A percentile compares a stretch with the other conserved stretches of the same genome.
phyloP scores from a whole-genome alignment of 2,113 vertebrate species.

The Cichladusa arquata region DNA sequence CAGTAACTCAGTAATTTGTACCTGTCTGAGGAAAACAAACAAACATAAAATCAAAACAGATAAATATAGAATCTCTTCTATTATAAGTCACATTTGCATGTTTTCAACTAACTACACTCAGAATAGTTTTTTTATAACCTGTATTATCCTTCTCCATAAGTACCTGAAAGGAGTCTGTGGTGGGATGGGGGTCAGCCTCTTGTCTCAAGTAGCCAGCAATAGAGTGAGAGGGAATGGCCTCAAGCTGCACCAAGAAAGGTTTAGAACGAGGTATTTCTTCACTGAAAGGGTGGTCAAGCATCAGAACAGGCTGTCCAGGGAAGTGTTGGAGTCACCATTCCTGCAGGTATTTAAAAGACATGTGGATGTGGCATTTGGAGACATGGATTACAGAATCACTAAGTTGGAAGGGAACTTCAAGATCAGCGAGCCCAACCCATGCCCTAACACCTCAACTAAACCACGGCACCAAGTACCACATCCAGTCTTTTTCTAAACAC shows the following conservation, averaged over 20 bases:
- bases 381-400: too few relatives aligned
- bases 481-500: too few relatives aligned
- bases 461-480: too few relatives aligned
- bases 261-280: background rate
- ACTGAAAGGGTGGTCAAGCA: background rate
- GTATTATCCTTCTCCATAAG: background rate
- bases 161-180: background rate
- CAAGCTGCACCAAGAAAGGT: background rate
- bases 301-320: background rate
- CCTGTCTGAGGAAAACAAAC: background rate
- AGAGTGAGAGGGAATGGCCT: background rate
- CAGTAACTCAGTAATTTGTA: background rate
- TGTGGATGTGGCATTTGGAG: background rate
- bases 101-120: background rate
- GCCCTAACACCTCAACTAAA: too few relatives aligned
- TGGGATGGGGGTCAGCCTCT: background rate
- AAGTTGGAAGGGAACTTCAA: too few relatives aligned
- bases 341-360: rapidly evolving
- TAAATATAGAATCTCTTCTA: background rate
- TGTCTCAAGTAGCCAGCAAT: background rate
- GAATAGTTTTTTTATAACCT: background rate
- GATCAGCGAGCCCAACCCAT: too few relatives aligned
- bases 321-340: background rate
- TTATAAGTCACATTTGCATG: background rate
- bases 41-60: background rate